Percentiles rank a stretch among this genome's conserved stretches.
These are phyloP conservation scores for Syngnathus floridae DNA, from an alignment of 2,113 vertebrate species.

Conservation along the genomic window DNA sequence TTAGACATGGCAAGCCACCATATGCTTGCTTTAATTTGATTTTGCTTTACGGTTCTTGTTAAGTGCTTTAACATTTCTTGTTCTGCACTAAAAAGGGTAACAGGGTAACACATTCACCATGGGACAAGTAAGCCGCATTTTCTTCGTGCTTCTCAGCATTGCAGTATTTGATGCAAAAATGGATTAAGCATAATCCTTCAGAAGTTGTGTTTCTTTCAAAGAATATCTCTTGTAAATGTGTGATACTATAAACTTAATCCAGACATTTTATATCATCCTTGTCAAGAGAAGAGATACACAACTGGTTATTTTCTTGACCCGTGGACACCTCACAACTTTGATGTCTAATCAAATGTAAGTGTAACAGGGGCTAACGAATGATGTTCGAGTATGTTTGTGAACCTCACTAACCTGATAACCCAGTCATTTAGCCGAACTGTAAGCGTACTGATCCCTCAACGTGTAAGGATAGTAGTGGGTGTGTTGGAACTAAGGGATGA, in stretches of 20 bases:
- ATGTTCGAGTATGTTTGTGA: background rate
- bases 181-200: conserved; percentile 60
- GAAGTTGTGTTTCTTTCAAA: conserved; percentile 49
- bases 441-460: background rate
- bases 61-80: conserved; percentile 59
- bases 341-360: background rate
- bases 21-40: conserved; percentile 71
- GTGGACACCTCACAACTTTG: conserved; percentile 1
- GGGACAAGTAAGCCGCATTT: conserved; percentile 44
- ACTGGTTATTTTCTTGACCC: conserved; percentile 22
- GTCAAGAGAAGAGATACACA: conserved; percentile 7
- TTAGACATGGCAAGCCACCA: conserved; percentile 63
- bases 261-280: background rate
- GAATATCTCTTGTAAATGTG: conserved; percentile 48
- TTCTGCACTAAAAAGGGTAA: conserved; percentile 41
- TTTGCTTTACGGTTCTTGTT: conserved; percentile 58
- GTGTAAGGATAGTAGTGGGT: background rate
- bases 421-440: background rate
- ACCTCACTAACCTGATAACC: background rate
- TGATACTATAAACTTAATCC: conserved; percentile 37
- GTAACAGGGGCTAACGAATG: background rate
- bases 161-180: conserved; percentile 52
- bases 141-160: conserved; percentile 29
- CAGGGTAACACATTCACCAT: conserved; percentile 49
- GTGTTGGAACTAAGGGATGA: background rate